These are phyloP conservation scores for Brachyalestes nurse DNA, from an alignment of 2,797 vertebrate species.

Conservation along the genomic window DNA sequence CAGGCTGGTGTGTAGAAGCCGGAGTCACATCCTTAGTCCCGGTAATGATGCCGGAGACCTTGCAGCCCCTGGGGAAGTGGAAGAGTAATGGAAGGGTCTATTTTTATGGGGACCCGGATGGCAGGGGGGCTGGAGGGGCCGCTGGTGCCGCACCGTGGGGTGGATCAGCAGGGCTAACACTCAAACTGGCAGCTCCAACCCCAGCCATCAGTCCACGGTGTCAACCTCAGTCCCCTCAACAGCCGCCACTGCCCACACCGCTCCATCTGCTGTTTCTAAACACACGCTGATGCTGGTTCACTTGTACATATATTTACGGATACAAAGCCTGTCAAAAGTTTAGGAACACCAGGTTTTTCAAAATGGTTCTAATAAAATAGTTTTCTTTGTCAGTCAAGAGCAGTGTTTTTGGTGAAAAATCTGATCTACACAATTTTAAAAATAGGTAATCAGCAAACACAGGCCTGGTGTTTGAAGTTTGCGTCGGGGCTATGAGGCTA, in stretches of 20 bases:
- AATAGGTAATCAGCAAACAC: no score
- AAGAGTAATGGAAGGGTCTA: conserved; percentile 99
- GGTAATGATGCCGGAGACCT: conserved; percentile 99
- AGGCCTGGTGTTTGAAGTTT: no score
- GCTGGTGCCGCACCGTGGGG: conserved; percentile 63
- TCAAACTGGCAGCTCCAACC: conserved; percentile 83
- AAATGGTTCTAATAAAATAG: background rate
- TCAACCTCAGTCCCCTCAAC: conserved; percentile 65
- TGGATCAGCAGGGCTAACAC: conserved; percentile 73
- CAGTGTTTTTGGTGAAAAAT: no score
- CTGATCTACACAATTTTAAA: no score
- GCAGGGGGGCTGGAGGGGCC: conserved; percentile 72
- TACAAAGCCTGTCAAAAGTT: background rate
- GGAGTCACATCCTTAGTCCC: conserved; percentile 96
- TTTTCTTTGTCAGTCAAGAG: background rate
- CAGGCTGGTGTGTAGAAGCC: conserved; percentile 79
- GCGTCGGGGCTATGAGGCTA: no score
- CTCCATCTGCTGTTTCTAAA: conserved; percentile 47
- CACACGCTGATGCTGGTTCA: conserved; percentile 7
- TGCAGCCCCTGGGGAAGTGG: conserved; percentile 88
- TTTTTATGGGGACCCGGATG: conserved; percentile 95
- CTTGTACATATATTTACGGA: background rate
- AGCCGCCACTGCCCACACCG: conserved; percentile 29
- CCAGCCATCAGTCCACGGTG: conserved; percentile 82
- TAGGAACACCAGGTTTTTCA: no score